Evolutionary conservation across 2,113 vertebrate species (phyloP).

Genomic region (Speoplatyrhinus poulsoni): DNA sequence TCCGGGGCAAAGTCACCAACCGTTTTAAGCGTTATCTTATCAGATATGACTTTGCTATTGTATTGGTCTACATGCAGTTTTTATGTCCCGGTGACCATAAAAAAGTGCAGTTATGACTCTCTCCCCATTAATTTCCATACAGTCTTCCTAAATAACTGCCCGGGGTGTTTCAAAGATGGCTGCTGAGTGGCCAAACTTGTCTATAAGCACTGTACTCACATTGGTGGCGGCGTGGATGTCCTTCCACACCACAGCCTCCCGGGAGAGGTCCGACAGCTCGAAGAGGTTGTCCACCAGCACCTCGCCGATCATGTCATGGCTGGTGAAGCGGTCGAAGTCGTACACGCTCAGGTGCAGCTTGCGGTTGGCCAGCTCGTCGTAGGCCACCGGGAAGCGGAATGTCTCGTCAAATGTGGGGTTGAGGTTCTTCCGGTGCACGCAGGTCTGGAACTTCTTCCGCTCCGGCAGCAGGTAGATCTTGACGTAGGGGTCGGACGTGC

Average conservation of each 20-base stretch:
- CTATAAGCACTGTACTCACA: conserved; percentile 77
- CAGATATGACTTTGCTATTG: no score
- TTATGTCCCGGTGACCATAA: no score
- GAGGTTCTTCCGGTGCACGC: conserved; percentile 96
- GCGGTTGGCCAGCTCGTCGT: conserved; percentile 91
- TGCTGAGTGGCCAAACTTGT: neutral
- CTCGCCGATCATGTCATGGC: conserved; percentile 98
- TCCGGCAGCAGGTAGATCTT: conserved; percentile 98
- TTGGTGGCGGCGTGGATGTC: conserved; percentile 93
- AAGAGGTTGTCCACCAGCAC: conserved; percentile 98
- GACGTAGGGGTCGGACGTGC: conserved; percentile 95
- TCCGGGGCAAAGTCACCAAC: no score
- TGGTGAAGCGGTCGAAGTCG: conserved; percentile 98
- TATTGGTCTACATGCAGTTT: no score
- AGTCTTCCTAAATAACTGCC: no score
- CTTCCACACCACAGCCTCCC: conserved; percentile 95
- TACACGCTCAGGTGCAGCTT: conserved; percentile 97
- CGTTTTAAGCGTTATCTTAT: no score
- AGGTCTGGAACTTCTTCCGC: conserved; percentile 97
- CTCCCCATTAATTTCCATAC: no score
- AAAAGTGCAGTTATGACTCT: neutral
- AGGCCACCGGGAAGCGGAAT: conserved; percentile 91
- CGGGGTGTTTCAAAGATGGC: no score
- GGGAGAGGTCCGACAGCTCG: conserved; percentile 95
- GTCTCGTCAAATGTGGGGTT: conserved; percentile 93